Evolutionary conservation across 1,140 invertebrate genomes (phyloP).

Genomic region (Gryllus bimaculatus): DNA sequence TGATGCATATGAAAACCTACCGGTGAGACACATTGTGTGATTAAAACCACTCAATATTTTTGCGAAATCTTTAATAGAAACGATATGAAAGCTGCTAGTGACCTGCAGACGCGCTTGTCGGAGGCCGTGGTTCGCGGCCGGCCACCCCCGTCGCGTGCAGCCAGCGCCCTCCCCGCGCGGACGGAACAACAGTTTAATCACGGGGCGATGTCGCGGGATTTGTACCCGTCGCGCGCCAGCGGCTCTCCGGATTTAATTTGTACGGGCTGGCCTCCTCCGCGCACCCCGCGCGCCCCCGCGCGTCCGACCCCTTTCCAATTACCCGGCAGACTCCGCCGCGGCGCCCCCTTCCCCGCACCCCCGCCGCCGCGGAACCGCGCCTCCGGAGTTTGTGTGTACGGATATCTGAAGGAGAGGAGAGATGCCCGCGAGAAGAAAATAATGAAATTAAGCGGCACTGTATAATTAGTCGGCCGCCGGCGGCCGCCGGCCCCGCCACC

Average conservation of each 20-base stretch:
- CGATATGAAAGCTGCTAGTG: no score
- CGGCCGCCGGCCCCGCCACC: no score
- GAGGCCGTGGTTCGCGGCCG: not conserved
- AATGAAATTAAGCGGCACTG: not conserved
- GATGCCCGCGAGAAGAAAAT: no score
- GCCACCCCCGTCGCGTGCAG: not conserved
- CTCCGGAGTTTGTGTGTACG: no score
- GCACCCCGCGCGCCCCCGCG: not conserved
- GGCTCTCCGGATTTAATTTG: not conserved
- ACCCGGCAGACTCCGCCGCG: not conserved
- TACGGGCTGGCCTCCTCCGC: not conserved
- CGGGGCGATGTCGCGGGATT: not conserved
- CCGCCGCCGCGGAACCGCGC: no score
- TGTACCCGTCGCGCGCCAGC: not conserved
- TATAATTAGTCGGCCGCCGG: no score
- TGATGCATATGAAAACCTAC: no score
- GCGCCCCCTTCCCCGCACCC: no score
- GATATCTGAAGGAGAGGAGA: no score
- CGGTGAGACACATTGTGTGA: no score
- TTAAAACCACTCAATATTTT: no score
- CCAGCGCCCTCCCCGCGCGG: not conserved
- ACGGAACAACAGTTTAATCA: constrained; percentile 4
- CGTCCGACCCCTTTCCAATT: not conserved
- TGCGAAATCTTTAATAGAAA: no score
- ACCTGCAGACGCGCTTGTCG: not conserved